Base-by-base conservation (phyloP, 2,113 vertebrate species). In the Microcebus jonahi region DNA sequence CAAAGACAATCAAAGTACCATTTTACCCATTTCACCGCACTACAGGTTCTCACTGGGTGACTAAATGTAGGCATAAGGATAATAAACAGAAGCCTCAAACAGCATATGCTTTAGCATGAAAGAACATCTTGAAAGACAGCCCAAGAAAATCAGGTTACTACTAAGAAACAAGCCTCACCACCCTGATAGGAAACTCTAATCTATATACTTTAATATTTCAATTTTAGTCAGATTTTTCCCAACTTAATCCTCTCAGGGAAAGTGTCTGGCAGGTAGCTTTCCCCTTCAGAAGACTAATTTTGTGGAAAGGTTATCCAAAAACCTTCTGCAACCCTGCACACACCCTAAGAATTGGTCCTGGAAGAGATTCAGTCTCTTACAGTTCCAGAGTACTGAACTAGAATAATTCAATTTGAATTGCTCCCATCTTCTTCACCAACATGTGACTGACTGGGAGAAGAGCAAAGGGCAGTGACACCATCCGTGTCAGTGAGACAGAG, bases 181-280 rank as follows among this genome's bases (percentile, higher is more conserved):
- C 4, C 8, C 70, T 27, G 34, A 5, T 65, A 25, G 29, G 65
- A 67, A 63, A 86, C 12, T 13, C 42, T 50, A 8, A 48, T 0
- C 15, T 4, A 79, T 17, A 68, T 12, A n/a, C 10, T 84, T 88
- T 14, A n/a, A n/a, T 39, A 73, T 81, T 59, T 82, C 14, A 21
- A 31, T 80, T 92, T 90, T 42, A 76, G 9, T 34, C 50, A 39
- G 67, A 39, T 42, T 87, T 88, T 90, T 27, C 29, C 29, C 36
- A 55, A 63, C 9, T 68, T 21, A 53, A 9, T 18, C 3, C 75
- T 77, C 57, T 95, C 57, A 65, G 73, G 25, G 29, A 83, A 86
- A 84, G n/a, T 10, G 55, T 95, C 27, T 87, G 29, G 76, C 70
- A 57, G 4, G 17, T 23, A 87, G 29, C 70, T 89, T 82, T 79